Evolutionary conservation across 2,113 vertebrate species (phyloP), one percentile per base, ranked within the genome.

Genomic region (Amazona vittata): DNA sequence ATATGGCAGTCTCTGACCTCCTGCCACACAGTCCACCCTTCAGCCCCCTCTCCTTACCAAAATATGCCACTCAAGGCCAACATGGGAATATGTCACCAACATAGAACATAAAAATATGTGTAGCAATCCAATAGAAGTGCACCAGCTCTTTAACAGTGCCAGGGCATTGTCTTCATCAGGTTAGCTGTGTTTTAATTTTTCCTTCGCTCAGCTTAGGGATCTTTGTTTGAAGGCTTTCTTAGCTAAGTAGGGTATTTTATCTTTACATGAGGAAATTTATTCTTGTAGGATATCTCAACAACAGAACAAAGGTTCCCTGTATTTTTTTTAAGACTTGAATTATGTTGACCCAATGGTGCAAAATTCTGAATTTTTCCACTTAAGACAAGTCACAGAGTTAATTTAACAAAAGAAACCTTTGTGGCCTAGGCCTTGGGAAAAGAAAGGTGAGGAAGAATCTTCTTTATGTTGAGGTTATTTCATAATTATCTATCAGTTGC

Each of bases 1-100:
- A 14, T 3, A 39, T 26, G 15, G 29, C n/a, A 84, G 33, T 44
- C 69, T 69, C 65, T 47, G 60, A 18, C 43, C 10, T 76, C 8
- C 22, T 82, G 31, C 41, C 55, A 59, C 22, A 29, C 44, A 52
- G 31, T 28, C 67, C 26, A 59, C 7, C 3, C 9, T 35, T 37
- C 17, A 62, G 18, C 18, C 15, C 21, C 16, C 10, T 44, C 28
- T 3, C 35, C 20, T 43, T 57, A 22, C 4, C 37, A 80, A 79
- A 85, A 71, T 9, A 24, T 53, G 55, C 15, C 29, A 44, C 29
- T 33, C 50, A 15, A 17, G 29, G 39, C 44, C 47, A 46, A 6
- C 22, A 4, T 0, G 1, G 17, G 29, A 26, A 2, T 50, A 18
- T 68, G 82, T 68, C 3, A 3, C 12, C 37, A n/a, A 1, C 1